Conservation (phyloP, 2,113 vertebrate genomes). For the Nicator chloris region DNA sequence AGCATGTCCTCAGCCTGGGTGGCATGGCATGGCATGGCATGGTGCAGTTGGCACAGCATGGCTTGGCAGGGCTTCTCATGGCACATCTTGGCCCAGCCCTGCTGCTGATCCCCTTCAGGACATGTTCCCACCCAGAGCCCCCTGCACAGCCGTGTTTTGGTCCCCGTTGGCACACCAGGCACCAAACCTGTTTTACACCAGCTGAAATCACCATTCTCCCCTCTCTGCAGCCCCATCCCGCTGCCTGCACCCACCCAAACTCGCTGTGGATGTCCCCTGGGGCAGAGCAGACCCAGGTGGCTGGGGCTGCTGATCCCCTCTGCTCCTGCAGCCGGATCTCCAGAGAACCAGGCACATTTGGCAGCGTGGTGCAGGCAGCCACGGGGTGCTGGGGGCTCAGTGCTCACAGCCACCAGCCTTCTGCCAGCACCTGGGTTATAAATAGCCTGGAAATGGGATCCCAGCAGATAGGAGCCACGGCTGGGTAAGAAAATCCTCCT, state of each 20-base stretch:
- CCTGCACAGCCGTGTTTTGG: rapidly evolving
- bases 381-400: background rate
- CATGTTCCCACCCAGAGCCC: rapidly evolving
- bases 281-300: background rate
- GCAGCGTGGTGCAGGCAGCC: background rate
- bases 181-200: background rate
- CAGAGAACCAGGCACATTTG: rapidly evolving
- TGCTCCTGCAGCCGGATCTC: rapidly evolving
- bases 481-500: background rate
- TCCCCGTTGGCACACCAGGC: background rate
- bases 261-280: background rate
- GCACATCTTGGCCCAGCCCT: background rate
- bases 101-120: background rate
- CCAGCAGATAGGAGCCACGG: background rate
- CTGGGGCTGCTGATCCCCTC: background rate
- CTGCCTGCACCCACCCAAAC: background rate
- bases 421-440: background rate
- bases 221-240: background rate
- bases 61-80: no score
- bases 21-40: background rate
- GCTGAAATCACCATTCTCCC: background rate
- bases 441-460: slow-evolving; percentile 38
- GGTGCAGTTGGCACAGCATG: background rate
- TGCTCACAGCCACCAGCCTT: background rate
- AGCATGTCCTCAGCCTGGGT: rapidly evolving